Conservation (phyloP, 2,113 vertebrate species). For the Rhodinocichla rosea region DNA sequence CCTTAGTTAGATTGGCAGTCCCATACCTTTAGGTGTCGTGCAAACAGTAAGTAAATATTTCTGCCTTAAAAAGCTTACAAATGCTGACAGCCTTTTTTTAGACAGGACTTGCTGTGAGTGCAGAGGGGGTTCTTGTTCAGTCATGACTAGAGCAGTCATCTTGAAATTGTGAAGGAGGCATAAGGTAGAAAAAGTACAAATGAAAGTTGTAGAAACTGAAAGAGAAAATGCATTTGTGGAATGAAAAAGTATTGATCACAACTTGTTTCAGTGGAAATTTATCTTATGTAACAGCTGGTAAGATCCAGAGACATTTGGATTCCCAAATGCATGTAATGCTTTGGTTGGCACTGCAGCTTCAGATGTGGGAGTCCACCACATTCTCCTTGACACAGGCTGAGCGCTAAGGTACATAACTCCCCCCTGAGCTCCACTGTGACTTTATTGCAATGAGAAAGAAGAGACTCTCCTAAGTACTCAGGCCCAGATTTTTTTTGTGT, state of each 20-base stretch:
- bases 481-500: neutral
- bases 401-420: accelerated
- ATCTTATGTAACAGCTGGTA: neutral
- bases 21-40: neutral
- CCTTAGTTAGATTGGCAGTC: neutral
- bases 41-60: neutral
- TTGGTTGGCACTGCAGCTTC: neutral
- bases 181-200: neutral
- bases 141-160: neutral
- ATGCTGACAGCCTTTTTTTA: neutral
- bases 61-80: neutral
- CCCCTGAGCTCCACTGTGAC: neutral
- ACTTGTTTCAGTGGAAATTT: neutral
- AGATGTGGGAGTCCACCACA: neutral
- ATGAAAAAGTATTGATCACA: neutral
- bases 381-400: neutral
- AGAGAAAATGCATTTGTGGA: neutral
- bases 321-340: neutral
- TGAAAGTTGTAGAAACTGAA: neutral
- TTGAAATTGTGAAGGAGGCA: neutral
- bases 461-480: neutral
- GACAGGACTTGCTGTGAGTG: neutral
- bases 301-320: neutral
- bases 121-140: neutral
- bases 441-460: neutral